Base-by-base conservation (phyloP, 2,113 vertebrate species). In the Oryctolagus cuniculus region DNA sequence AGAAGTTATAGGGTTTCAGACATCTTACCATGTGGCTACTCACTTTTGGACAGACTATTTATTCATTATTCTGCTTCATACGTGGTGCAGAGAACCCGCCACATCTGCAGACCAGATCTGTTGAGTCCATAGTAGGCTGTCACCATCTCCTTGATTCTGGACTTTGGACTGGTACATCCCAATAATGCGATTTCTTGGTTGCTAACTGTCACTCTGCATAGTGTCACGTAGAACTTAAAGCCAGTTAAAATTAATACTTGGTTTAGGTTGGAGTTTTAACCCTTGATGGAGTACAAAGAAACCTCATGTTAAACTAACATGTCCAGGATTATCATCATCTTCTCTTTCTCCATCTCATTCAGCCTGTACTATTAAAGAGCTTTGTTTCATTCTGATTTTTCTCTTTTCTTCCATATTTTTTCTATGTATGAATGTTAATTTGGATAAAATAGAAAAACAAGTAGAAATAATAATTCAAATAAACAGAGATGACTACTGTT, bases 371-470 rank as follows among this genome's bases (percentile, higher is more conserved):
- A 70, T 80, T 38, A 90, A 3, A 93, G 19, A 81, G 9, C 67
- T 81, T 93, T 91, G 27, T 67, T 82, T 80, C 11, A 38, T 36
- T 95, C 22, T 85, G 27, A 0, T 11, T 74, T 80, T 67, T 66
- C n/a, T 79, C 53, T 55, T 90, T 72, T 93, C 22, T 74, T 78
- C 10, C 53, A 10, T 53, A 38, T 64, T 77, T 94, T 94, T 84
- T 58, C 25, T 69, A 21, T 83, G 70, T 91, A 53, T 87, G 81
- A 89, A 67, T 94, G 19, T 38, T 61, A 89, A 84, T 6, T 75
- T 87, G 4, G 22, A 44, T 94, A 90, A 58, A 13, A 72, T 29
- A 55, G 22, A 1, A 51, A 86, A 94, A 61, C 66, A 82, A 81
- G 51, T 51, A 74, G 53, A 79, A 89, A 17, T 5, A 87, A 70